Percentiles rank a stretch among this genome's conserved stretches.
phyloP scores from a whole-genome alignment of 2,797 vertebrate genomes.

The Notolepis coatsorum region DNA sequence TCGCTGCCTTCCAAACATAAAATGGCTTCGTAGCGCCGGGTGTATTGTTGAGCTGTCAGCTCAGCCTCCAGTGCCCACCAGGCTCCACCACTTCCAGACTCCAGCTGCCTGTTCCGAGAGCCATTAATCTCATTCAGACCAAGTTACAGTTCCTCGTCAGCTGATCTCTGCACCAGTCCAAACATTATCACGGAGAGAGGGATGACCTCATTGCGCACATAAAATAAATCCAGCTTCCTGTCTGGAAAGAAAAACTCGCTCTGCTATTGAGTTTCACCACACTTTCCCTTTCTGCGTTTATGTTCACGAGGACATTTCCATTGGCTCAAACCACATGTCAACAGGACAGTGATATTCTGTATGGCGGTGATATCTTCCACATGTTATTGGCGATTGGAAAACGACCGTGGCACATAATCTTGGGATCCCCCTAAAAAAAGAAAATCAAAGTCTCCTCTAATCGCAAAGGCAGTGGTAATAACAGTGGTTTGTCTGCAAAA shows the following conservation, averaged over 20 bases:
- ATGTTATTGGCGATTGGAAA: too few species aligned
- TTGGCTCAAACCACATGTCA: too few species aligned
- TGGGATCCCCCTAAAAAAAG: too few species aligned
- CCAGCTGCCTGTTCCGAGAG: neutral
- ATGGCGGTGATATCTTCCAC: too few species aligned
- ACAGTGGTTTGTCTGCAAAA: constrained; percentile 5
- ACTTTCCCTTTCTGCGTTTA: neutral
- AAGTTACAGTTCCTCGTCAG: neutral
- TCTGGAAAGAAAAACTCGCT: neutral
- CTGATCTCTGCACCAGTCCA: neutral
- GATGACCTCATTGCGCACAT: neutral
- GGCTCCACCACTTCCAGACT: neutral
- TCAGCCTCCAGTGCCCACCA: neutral
- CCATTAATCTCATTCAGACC: neutral
- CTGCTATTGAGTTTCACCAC: neutral
- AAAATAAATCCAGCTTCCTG: too few species aligned
- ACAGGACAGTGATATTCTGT: too few species aligned
- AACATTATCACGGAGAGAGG: neutral
- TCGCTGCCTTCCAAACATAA: too few species aligned
- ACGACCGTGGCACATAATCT: too few species aligned
- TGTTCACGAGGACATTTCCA: neutral
- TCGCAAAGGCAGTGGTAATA: constrained; percentile 11
- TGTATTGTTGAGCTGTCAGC: neutral
- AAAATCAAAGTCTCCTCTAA: neutral
- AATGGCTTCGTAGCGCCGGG: neutral